A percentile compares a stretch with the other conserved stretches of the same genome.
phyloP scores from a whole-genome alignment of 2,797 vertebrate species.

The Acipenser ruthenus region DNA sequence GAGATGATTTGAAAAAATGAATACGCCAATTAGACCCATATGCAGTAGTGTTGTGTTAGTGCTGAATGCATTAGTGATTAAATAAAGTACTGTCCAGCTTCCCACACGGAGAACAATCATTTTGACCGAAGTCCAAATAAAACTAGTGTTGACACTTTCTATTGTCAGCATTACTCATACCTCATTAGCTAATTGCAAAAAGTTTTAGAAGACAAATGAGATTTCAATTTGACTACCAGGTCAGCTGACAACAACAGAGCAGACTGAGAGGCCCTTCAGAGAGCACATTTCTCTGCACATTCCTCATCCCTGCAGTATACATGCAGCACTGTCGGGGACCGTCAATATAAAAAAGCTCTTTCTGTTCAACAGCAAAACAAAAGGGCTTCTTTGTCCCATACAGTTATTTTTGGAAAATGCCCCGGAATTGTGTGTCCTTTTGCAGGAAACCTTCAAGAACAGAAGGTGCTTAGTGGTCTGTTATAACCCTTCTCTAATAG shows the following conservation, averaged over 20 bases:
- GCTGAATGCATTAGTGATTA: too few species aligned
- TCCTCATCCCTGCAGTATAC: slow-evolving; percentile 39
- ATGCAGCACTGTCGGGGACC: slow-evolving; percentile 24
- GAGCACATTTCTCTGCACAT: slow-evolving; percentile 37
- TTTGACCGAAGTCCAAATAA: slow-evolving; percentile 10
- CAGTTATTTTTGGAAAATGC: slow-evolving; percentile 18
- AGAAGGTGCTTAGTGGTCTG: slow-evolving; percentile 11
- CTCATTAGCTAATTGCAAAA: slow-evolving; percentile 32
- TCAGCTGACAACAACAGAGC: slow-evolving; percentile 6
- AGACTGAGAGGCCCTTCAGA: slow-evolving; percentile 1
- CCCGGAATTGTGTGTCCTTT: slow-evolving; percentile 11
- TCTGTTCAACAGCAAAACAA: slow-evolving; percentile 17
- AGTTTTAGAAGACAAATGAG: slow-evolving; percentile 20
- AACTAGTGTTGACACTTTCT: slow-evolving; percentile 10
- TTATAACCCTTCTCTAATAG: background rate
- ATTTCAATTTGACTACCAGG: slow-evolving; percentile 21
- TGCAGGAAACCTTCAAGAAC: slow-evolving; percentile 12
- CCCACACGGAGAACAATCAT: background rate
- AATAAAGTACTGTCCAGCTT: too few species aligned
- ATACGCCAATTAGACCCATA: too few species aligned
- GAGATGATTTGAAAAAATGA: too few species aligned
- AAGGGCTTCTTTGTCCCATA: slow-evolving; percentile 44
- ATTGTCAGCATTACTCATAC: slow-evolving; percentile 18
- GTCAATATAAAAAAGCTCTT: slow-evolving; percentile 35
- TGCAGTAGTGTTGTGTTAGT: too few species aligned